Percentiles rank a stretch among this genome's conserved stretches.
Conservation (phyloP, 2,797 vertebrate genomes). For the Ptychobarbus kaznakovi region DNA sequence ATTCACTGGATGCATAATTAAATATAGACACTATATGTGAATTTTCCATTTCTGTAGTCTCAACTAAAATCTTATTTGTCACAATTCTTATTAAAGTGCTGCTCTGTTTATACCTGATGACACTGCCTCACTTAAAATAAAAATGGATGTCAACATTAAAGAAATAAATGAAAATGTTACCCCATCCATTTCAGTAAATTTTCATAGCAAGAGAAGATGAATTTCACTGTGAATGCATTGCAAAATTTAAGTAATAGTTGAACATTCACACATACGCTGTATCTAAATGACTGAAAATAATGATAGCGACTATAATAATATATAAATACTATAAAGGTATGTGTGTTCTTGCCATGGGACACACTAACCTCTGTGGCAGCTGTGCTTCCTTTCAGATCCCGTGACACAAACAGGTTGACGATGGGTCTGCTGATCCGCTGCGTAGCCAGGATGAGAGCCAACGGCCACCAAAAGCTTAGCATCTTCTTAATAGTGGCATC, state of each 20-base stretch:
- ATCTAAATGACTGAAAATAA: not conserved
- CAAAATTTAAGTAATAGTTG: not conserved
- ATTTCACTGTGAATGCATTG: not conserved
- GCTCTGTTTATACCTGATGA: not conserved
- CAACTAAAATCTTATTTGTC: not conserved
- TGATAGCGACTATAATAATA: not conserved
- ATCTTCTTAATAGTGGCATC: constrained; percentile 98
- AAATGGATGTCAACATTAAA: not conserved
- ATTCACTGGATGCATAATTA: not conserved
- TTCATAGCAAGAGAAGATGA: not conserved
- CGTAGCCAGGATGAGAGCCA: constrained; percentile 96
- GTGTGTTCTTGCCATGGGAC: not conserved
- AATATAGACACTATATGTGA: not conserved
- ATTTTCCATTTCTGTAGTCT: not conserved
- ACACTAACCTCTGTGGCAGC: constrained; percentile 90
- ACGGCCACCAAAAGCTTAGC: constrained; percentile 98
- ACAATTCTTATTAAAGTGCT: not conserved
- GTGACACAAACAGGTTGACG: constrained; percentile 98
- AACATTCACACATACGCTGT: not conserved
- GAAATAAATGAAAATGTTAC: not conserved
- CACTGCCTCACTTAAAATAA: not conserved
- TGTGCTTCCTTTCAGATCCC: constrained; percentile 91
- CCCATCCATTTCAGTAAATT: not conserved
- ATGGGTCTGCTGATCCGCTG: constrained; percentile 97
- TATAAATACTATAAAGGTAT: not conserved